phyloP scores from a whole-genome alignment of 2,113 vertebrate genomes.

The Etheostoma spectabile region DNA sequence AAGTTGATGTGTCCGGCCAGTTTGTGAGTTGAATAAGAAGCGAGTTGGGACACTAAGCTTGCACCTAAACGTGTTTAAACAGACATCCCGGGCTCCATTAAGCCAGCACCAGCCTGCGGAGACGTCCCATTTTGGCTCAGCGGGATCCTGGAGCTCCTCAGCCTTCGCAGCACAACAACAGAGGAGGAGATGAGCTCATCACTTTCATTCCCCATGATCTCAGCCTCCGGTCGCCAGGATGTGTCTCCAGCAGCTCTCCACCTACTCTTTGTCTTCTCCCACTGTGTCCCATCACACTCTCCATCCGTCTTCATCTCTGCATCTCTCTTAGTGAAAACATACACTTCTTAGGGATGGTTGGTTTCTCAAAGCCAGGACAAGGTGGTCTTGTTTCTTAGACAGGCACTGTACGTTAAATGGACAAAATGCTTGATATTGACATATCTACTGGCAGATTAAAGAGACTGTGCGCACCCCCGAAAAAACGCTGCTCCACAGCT shows the following conservation, averaged over 20 bases:
- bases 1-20: too few relatives aligned
- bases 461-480: too few relatives aligned
- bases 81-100: neutral
- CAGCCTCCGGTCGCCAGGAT: constrained; percentile 37
- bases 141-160: constrained; percentile 17
- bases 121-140: constrained; percentile 21
- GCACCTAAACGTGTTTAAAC: too few relatives aligned
- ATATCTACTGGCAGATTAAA: neutral
- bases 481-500: too few relatives aligned
- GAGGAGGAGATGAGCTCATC: constrained; percentile 50
- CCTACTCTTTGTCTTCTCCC: constrained; percentile 14
- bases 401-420: neutral
- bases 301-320: constrained; percentile 5
- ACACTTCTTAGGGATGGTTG: neutral
- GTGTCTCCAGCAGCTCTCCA: constrained; percentile 22
- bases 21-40: too few relatives aligned
- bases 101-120: constrained; percentile 9
- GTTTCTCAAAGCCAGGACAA: constrained; percentile 3
- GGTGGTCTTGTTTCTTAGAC: neutral
- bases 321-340: neutral
- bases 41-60: too few relatives aligned
- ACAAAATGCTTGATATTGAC: neutral
- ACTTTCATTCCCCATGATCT: constrained; percentile 52
- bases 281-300: constrained; percentile 3
- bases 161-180: constrained; percentile 6